Conservation (phyloP, 2,888 invertebrate genomes). For the Eupithecia vulgata region DNA sequence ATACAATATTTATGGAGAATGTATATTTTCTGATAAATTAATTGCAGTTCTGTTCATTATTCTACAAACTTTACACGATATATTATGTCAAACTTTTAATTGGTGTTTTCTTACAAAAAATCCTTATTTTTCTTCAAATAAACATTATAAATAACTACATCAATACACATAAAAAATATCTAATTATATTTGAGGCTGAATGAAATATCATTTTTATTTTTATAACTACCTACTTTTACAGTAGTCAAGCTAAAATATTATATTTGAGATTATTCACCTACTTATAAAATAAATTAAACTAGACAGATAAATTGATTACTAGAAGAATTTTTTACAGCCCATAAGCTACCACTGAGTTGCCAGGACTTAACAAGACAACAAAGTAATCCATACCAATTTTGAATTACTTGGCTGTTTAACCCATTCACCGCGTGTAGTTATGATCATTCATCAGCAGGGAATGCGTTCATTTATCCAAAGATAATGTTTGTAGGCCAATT, state of each 20-base stretch:
- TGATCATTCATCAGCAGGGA: not conserved
- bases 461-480: not conserved
- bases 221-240: constrained; percentile 17
- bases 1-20: constrained; percentile 69
- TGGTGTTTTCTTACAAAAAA: constrained; percentile 69
- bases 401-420: not conserved
- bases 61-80: constrained; percentile 68
- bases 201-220: constrained; percentile 39
- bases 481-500: not conserved
- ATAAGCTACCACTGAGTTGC: not conserved
- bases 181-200: constrained; percentile 54
- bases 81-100: constrained; percentile 79
- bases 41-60: constrained; percentile 77
- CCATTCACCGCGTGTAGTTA: not conserved
- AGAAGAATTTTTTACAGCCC: not conserved
- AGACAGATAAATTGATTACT: constrained; percentile 5
- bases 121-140: constrained; percentile 61
- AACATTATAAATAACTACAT: constrained; percentile 44
- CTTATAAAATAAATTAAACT: constrained; percentile 13
- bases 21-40: constrained; percentile 82
- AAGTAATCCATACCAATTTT: not conserved
- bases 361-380: not conserved
- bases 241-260: constrained; percentile 46
- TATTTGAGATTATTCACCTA: constrained; percentile 79
- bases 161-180: constrained; percentile 41